Conservation (phyloP, 2,888 invertebrate genomes). For the Phrixothrix hirtus region DNA sequence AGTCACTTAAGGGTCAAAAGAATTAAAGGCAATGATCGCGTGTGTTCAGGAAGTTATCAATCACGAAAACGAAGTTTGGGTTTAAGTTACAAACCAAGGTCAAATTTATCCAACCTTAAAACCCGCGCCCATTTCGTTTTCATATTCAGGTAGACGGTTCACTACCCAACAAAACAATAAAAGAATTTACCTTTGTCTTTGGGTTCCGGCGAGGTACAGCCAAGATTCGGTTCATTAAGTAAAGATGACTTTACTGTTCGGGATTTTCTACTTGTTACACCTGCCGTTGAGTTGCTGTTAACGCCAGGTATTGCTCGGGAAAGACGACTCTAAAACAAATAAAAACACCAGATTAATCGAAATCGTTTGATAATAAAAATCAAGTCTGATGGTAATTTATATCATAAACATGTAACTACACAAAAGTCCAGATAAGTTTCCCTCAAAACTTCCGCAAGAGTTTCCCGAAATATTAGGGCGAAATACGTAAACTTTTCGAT, state of each 20-base stretch:
- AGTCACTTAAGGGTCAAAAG: slow-evolving; percentile 34
- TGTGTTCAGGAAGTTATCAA: slow-evolving; percentile 40
- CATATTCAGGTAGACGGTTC: slow-evolving; percentile 7
- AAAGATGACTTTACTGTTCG: slow-evolving; percentile 43
- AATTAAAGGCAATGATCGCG: slow-evolving; percentile 32
- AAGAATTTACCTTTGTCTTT: slow-evolving; percentile 47
- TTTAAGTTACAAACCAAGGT: slow-evolving; percentile 14
- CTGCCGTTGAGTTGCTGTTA: slow-evolving; percentile 39
- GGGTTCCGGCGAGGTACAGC: slow-evolving; percentile 46
- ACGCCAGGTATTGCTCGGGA: slow-evolving; percentile 47
- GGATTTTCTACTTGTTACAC: slow-evolving; percentile 43
- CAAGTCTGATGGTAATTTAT: too few species aligned
- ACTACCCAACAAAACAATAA: slow-evolving; percentile 8
- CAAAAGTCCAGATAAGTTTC: too few species aligned
- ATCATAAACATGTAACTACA: not conserved
- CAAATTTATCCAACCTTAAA: slow-evolving; percentile 10
- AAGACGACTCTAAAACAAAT: slow-evolving; percentile 44
- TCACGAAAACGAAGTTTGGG: slow-evolving; percentile 26
- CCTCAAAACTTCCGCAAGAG: too few species aligned
- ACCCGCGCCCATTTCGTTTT: slow-evolving; percentile 5
- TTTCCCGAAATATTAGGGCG: too few species aligned
- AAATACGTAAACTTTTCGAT: too few species aligned
- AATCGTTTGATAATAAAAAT: not conserved
- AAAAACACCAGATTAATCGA: not conserved
- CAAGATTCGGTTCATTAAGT: slow-evolving; percentile 34